Base-by-base conservation (phyloP, 2,888 invertebrate genomes). In the Acrobasis suavella region DNA sequence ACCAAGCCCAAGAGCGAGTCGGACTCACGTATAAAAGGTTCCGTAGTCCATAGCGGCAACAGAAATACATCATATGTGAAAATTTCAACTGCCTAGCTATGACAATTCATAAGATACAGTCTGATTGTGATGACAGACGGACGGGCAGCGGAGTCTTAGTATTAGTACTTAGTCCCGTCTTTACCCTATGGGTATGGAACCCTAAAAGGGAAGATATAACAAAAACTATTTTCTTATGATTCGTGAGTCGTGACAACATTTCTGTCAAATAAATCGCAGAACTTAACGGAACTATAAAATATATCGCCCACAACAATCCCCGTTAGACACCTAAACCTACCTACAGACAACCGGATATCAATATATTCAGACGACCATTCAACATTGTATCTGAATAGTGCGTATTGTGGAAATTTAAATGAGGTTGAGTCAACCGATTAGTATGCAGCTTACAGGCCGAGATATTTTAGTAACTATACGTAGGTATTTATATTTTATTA, bases 341-440 rank as follows among this genome's bases (percentile, higher is more conserved):
- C 37, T 46, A 15, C 22, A 49, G 16, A 59, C 38, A 55, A 38
- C 50, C 15, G 50, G 58, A 58, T 37, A 58, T 32, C 15, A n/a
- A 50, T 59, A 59, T 59, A 50, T 59, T 58, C 10, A 58, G 50
- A 50, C 38, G n/a, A 32, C 49, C 58, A 58, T 50, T 49, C 59
- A 50, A n/a, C 37, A 38, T 7, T 37, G 16, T 38, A 59, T 50
- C 12, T 2, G 46, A 46, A 39, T 38, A 58, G 37, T 12, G 37
- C 2, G 59, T n/a, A 50, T 59, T 59, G 50, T 38, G 16, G 32
- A 38, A 12, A 59, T 59, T 16, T 37, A 50, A 59, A 59, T 59
- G 22, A 17, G 2, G 59, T 50, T 59, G 59, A 59, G 38, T 59
- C 59, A 59, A 38, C 37, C 16, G 16, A 59, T 59, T 50, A 59